A percentile compares a stretch with the other conserved stretches of the same genome.
These are phyloP conservation scores for Palaemon carinicauda DNA, from an alignment of 1,140 invertebrate species.

Conservation along the genomic window DNA sequence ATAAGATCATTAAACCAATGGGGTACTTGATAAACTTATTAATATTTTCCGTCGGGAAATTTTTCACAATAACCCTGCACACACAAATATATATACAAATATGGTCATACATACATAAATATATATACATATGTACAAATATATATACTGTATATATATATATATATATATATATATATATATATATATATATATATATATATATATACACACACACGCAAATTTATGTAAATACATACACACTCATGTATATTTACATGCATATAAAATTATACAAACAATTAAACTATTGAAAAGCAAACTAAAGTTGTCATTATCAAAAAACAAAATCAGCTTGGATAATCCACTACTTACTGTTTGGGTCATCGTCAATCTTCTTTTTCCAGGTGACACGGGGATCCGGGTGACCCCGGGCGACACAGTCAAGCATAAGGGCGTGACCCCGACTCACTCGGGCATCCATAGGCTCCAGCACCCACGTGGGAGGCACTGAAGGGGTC, in stretches of 20 bases:
- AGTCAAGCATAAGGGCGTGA: conserved; percentile 64
- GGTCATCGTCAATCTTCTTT: conserved; percentile 78
- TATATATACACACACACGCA: neutral
- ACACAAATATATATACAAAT: too few species aligned
- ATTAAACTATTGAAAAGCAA: neutral
- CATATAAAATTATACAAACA: neutral
- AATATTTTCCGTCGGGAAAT: too few species aligned
- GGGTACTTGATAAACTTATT: too few species aligned
- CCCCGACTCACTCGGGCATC: conserved; percentile 65
- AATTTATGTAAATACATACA: too few species aligned
- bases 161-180: too few species aligned
- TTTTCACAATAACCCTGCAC: too few species aligned
- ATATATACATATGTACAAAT: too few species aligned
- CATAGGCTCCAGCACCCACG: conserved; percentile 66
- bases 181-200: neutral
- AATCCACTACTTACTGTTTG: neutral
- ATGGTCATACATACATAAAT: too few species aligned
- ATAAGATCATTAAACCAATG: too few species aligned
- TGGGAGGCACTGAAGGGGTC: conserved; percentile 64
- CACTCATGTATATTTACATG: too few species aligned
- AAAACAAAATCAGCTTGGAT: conserved; percentile 20
- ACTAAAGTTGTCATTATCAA: neutral
- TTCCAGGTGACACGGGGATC: conserved; percentile 65
- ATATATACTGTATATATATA: too few species aligned
- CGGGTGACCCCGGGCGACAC: conserved; percentile 66